Evolutionary conservation across 1,140 invertebrate species (phyloP).

Genomic region (Anoplophora glabripennis): DNA sequence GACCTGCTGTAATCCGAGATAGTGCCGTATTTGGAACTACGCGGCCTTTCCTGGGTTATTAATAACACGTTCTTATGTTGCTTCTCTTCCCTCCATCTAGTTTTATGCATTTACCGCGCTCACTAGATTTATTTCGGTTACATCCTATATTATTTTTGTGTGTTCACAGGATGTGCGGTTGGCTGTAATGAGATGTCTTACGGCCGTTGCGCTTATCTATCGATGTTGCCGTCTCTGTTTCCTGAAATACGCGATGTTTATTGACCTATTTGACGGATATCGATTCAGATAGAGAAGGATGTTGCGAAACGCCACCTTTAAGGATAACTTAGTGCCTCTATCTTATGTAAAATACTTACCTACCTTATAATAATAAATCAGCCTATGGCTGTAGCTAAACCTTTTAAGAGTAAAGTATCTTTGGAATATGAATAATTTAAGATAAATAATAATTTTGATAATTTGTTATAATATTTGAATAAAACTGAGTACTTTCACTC

Average conservation of each 20-base stretch:
- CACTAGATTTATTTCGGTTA: conserved; percentile 6
- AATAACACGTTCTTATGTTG: conserved; percentile 47
- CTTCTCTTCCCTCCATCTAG: conserved; percentile 11
- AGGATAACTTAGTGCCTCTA: too few species aligned
- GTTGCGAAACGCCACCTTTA: too few species aligned
- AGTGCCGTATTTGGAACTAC: conserved; percentile 48
- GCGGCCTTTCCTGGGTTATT: conserved; percentile 40
- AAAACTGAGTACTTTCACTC: too few species aligned
- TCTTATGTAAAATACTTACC: too few species aligned
- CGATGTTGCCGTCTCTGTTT: background rate
- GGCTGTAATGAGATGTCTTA: too few species aligned
- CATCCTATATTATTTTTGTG: conserved; percentile 6
- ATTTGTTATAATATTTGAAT: too few species aligned
- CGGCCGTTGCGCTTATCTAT: too few species aligned
- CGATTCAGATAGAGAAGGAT: conserved; percentile 6
- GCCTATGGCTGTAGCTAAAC: too few species aligned
- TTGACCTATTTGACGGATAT: background rate
- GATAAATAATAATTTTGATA: too few species aligned
- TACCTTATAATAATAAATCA: too few species aligned
- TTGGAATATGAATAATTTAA: too few species aligned
- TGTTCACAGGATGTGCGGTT: background rate
- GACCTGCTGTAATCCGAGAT: conserved; percentile 49
- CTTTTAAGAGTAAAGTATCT: too few species aligned
- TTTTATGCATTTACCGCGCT: conserved; percentile 23
- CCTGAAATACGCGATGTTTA: background rate